Evolutionary conservation across 2,888 invertebrate genomes (phyloP).

Genomic region (Coelogynopora nodosa): DNA sequence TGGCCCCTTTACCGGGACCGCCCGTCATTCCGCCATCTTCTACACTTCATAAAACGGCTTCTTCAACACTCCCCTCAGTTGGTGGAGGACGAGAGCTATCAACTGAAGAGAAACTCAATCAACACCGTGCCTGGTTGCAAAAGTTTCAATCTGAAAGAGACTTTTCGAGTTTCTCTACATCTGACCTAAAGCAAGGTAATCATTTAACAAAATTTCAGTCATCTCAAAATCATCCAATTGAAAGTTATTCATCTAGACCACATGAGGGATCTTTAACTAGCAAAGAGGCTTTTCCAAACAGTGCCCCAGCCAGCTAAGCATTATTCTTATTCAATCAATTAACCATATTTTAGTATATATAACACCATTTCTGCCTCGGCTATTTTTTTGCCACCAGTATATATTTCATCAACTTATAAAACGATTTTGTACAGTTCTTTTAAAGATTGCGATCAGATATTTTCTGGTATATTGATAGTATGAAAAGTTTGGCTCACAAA

Average conservation of each 20-base stretch:
- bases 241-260: too few relatives aligned
- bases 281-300: not conserved
- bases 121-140: slow-evolving; percentile 39
- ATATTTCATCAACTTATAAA: not conserved
- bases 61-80: not conserved
- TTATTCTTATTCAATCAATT: not conserved
- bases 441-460: too few relatives aligned
- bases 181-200: not conserved
- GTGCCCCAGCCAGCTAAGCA: slow-evolving; percentile 6
- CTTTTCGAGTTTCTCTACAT: not conserved
- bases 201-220: not conserved
- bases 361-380: not conserved
- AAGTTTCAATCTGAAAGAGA: slow-evolving; percentile 21
- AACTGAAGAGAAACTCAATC: slow-evolving; percentile 41
- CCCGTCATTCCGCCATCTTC: not conserved
- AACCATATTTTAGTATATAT: not conserved
- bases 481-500: too few relatives aligned
- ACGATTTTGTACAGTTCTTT: not conserved
- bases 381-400: not conserved
- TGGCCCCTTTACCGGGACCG: not conserved
- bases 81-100: slow-evolving; percentile 7
- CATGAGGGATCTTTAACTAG: not conserved
- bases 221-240: not conserved
- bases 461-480: too few relatives aligned
- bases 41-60: not conserved